phyloP scores from a whole-genome alignment of 1,140 invertebrate species.

The Zelostemma sp. region DNA sequence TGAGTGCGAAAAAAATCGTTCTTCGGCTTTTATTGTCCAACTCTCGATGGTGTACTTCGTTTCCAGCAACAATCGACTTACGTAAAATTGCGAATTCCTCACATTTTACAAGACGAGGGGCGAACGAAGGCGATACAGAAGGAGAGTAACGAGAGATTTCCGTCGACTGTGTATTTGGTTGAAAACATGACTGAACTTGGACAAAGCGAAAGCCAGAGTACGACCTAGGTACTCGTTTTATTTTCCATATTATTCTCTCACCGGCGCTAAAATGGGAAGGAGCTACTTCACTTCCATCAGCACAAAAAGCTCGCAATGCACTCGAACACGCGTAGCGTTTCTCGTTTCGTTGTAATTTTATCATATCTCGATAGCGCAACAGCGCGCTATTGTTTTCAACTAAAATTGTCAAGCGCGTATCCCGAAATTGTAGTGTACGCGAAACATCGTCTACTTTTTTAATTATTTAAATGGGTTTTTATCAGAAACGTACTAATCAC shows the following conservation, averaged over 20 bases:
- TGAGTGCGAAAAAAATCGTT: no score
- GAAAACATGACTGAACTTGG: slow-evolving; percentile 35
- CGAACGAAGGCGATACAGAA: slow-evolving; percentile 6
- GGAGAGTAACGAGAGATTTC: slow-evolving; percentile 17
- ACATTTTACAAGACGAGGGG: slow-evolving; percentile 28
- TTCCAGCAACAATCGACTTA: slow-evolving; percentile 44
- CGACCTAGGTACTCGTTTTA: slow-evolving; percentile 27
- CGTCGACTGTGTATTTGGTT: slow-evolving; percentile 31
- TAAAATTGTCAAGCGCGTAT: slow-evolving; percentile 4
- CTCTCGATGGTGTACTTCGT: no score
- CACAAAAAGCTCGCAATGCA: slow-evolving; percentile 22
- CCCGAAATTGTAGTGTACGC: no score
- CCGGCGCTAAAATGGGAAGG: slow-evolving; percentile 31
- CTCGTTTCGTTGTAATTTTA: slow-evolving; percentile 10
- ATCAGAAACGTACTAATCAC: no score
- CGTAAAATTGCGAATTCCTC: slow-evolving; percentile 37
- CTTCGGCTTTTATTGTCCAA: no score
- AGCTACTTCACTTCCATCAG: slow-evolving; percentile 28
- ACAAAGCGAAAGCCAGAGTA: slow-evolving; percentile 38
- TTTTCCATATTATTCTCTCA: slow-evolving; percentile 45
- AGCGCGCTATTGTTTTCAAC: slow-evolving; percentile 10
- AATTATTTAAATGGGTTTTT: no score
- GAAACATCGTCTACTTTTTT: no score
- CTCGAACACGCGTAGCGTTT: slow-evolving; percentile 14
- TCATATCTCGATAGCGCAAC: slow-evolving; percentile 15